These are phyloP conservation scores for Oreochromis grahami DNA, from an alignment of 2,797 vertebrate genomes.

Conservation along the genomic window DNA sequence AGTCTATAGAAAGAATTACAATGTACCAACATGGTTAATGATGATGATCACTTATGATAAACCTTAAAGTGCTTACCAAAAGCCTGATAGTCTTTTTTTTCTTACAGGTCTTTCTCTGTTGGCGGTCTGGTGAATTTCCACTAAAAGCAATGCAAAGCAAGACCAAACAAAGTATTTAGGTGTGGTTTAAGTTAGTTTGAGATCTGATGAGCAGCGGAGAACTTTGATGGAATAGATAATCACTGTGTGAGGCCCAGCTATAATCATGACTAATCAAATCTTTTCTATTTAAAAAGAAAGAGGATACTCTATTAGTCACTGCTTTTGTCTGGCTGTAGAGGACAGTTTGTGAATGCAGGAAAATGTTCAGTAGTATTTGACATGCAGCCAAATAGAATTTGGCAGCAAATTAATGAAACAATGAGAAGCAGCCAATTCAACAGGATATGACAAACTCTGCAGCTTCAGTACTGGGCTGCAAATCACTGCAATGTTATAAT, in stretches of 20 bases:
- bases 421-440: background rate
- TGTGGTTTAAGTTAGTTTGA: background rate
- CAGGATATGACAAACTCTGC: background rate
- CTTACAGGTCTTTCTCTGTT: background rate
- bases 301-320: background rate
- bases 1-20: slow-evolving; percentile 17
- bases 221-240: slow-evolving; percentile 15
- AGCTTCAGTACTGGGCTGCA: background rate
- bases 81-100: background rate
- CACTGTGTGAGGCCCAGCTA: background rate
- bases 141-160: background rate
- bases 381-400: slow-evolving; percentile 7
- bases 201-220: background rate
- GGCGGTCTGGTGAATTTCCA: background rate
- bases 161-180: background rate
- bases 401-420: slow-evolving; percentile 23
- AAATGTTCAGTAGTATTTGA: background rate
- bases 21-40: background rate
- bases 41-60: slow-evolving; percentile 6
- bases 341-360: background rate
- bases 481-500: background rate
- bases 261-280: slow-evolving; percentile 15
- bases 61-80: background rate
- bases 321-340: background rate
- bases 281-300: background rate